Conservation (phyloP, 2,797 vertebrate genomes). For the Centropyge bicolor region DNA sequence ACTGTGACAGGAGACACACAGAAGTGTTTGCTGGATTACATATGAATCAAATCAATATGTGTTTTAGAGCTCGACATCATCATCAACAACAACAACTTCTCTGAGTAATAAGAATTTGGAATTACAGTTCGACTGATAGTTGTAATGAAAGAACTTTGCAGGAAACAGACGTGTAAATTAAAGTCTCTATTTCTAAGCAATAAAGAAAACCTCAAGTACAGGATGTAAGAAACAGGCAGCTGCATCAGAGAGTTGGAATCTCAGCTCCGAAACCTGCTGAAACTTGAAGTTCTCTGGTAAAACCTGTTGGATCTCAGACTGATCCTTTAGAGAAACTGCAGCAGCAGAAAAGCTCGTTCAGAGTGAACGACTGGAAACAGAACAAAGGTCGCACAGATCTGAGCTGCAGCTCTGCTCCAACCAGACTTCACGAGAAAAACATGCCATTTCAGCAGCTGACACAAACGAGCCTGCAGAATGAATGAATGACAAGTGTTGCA, state of each 20-base stretch:
- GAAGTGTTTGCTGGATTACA: too few relatives aligned
- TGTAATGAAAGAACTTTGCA: background rate
- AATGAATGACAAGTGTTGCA: background rate
- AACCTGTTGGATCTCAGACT: too few relatives aligned
- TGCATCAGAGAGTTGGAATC: too few relatives aligned
- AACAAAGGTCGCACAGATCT: background rate
- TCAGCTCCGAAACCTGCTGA: background rate
- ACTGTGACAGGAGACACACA: too few relatives aligned
- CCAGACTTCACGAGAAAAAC: conserved; percentile 2
- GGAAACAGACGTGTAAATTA: background rate
- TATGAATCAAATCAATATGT: too few relatives aligned
- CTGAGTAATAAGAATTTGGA: too few relatives aligned
- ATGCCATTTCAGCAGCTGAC: background rate
- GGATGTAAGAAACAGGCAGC: background rate
- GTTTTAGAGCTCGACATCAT: too few relatives aligned
- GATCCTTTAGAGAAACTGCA: background rate
- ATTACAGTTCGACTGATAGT: background rate
- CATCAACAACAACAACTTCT: too few relatives aligned
- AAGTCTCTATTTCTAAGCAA: too few relatives aligned
- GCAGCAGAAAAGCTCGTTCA: background rate
- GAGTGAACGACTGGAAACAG: background rate
- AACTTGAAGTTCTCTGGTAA: background rate
- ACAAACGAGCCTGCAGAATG: background rate
- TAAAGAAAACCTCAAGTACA: background rate
- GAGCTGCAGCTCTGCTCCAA: background rate